These are phyloP conservation scores for Anhinga rufa DNA, from an alignment of 2,113 vertebrate species.

Conservation along the genomic window DNA sequence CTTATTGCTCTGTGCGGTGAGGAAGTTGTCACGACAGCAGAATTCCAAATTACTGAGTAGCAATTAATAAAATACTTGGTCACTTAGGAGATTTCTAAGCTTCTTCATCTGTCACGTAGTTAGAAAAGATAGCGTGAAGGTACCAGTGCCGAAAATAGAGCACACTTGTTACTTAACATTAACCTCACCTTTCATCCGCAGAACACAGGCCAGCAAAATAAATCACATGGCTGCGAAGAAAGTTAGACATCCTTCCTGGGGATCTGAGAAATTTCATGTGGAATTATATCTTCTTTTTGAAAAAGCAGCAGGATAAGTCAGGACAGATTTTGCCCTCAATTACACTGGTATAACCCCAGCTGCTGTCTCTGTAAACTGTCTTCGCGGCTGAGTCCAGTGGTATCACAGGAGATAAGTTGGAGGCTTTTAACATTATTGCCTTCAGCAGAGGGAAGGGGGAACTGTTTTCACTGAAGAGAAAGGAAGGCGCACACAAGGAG, in stretches of 20 bases:
- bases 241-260: not conserved
- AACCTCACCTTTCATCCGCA: not conserved
- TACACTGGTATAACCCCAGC: not conserved
- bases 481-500: not conserved
- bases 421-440: not conserved
- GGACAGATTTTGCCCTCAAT: conserved; percentile 40
- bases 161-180: conserved; percentile 21
- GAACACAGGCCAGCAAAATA: not conserved
- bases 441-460: not conserved
- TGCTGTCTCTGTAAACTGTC: not conserved
- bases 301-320: not conserved
- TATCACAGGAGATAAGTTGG: not conserved
- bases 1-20: not conserved
- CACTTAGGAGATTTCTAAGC: not conserved
- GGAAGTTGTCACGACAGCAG: not conserved
- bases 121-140: not conserved
- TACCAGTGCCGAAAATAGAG: not conserved
- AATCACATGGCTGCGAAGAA: not conserved
- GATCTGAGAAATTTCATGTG: conserved; percentile 2
- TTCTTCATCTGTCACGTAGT: not conserved
- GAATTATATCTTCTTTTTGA: not conserved
- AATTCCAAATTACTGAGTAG: not conserved
- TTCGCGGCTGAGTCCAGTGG: not conserved
- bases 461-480: not conserved
- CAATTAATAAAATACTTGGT: not conserved